Conservation (phyloP, 2,888 invertebrate genomes). For the Biston betularia region DNA sequence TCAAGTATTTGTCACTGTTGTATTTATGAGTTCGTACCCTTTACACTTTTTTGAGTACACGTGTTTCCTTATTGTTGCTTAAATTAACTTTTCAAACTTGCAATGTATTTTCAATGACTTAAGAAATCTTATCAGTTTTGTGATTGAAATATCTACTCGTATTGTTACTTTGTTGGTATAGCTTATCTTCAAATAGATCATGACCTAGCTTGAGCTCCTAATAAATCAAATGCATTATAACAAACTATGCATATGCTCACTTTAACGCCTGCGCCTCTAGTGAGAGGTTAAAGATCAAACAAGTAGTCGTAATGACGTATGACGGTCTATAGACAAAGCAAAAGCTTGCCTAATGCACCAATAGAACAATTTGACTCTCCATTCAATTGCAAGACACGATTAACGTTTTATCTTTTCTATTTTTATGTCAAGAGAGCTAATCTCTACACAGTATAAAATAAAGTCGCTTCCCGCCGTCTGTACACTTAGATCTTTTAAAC, state of each 20-base stretch:
- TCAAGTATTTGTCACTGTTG: conserved; percentile 62
- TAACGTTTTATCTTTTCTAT: not conserved
- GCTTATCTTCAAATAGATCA: not conserved
- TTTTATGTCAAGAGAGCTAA: not conserved
- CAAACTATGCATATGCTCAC: conserved; percentile 26
- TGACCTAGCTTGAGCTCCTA: not conserved
- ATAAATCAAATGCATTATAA: conserved; percentile 5
- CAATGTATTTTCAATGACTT: not conserved
- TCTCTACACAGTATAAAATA: too few relatives aligned
- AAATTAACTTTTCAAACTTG: conserved; percentile 25
- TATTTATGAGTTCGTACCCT: conserved; percentile 54
- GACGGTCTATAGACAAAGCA: conserved; percentile 34
- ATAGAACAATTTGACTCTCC: conserved; percentile 57
- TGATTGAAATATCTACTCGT: not conserved
- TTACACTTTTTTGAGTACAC: conserved; percentile 42
- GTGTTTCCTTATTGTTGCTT: conserved; percentile 35
- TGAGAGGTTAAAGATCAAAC: conserved; percentile 64
- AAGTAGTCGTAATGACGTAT: conserved; percentile 50
- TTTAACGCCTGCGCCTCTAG: conserved; percentile 35
- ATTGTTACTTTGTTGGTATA: not conserved
- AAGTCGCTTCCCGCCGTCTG: too few relatives aligned
- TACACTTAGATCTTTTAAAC: too few relatives aligned
- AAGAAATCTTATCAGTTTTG: not conserved
- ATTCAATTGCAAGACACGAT: conserved; percentile 49
- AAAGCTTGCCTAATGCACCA: conserved; percentile 22